phyloP scores from a whole-genome alignment of 2,888 invertebrate genomes.

The Archaeoteleia sp. region DNA sequence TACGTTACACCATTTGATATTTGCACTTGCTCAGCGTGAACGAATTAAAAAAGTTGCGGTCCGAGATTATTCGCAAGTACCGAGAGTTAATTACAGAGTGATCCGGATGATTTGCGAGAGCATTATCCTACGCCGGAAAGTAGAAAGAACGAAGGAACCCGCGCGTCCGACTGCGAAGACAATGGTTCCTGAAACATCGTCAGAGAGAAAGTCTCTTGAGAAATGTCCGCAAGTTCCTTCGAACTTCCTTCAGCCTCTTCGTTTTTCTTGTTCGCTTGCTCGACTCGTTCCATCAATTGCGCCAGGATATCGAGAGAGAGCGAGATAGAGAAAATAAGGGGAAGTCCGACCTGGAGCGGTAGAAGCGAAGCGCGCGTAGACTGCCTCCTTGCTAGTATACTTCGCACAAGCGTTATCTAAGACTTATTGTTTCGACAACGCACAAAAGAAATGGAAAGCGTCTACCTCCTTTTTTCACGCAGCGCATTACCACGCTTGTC shows the following conservation, averaged over 20 bases:
- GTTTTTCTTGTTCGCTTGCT: too few relatives aligned
- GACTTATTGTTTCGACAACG: conserved; percentile 44
- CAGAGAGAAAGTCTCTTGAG: too few relatives aligned
- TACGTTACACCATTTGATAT: too few relatives aligned
- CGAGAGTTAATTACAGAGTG: conserved; percentile 20
- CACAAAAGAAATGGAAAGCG: conserved; percentile 46
- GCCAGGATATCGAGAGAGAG: too few relatives aligned
- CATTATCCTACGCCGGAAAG: conserved; percentile 12
- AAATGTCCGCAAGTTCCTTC: too few relatives aligned
- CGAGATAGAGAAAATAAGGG: too few relatives aligned
- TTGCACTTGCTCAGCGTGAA: not conserved
- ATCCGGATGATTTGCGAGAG: conserved; percentile 31
- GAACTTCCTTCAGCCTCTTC: too few relatives aligned
- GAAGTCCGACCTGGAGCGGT: too few relatives aligned
- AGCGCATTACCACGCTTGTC: conserved; percentile 38
- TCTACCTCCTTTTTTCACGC: conserved; percentile 34
- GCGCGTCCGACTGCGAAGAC: too few relatives aligned
- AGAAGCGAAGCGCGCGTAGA: too few relatives aligned
- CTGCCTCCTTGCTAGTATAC: not conserved
- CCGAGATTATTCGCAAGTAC: conserved; percentile 24
- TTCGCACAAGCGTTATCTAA: conserved; percentile 42
- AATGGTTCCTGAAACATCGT: too few relatives aligned
- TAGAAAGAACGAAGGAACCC: conserved; percentile 9
- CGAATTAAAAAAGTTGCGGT: conserved; percentile 17
- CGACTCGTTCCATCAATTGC: too few relatives aligned